Evolutionary conservation across 2,113 vertebrate species (phyloP).

Genomic region (Echinops telfairi): DNA sequence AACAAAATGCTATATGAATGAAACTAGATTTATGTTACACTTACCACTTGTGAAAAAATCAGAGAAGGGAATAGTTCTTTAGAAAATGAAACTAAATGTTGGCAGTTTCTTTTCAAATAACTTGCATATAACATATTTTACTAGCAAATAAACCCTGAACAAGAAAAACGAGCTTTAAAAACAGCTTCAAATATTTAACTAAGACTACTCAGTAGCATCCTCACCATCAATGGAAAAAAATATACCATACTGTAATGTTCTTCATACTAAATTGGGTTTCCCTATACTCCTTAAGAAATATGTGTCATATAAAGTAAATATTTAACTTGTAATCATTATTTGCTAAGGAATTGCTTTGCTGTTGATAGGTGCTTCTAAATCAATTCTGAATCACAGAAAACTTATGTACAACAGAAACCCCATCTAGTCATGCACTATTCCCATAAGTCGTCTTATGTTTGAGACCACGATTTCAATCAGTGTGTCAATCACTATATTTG

Average conservation of each 20-base stretch:
- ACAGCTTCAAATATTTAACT: background rate
- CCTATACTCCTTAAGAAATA: background rate
- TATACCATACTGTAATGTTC: background rate
- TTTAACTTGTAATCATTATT: background rate
- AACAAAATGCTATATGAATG: background rate
- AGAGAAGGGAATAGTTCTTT: background rate
- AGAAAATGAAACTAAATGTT: constrained; percentile 14
- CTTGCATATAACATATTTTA: background rate
- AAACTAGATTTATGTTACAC: background rate
- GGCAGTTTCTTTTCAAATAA: background rate
- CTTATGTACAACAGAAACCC: too few relatives aligned
- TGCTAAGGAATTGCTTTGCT: background rate
- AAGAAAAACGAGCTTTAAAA: background rate
- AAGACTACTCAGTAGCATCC: background rate
- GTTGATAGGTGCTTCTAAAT: too few relatives aligned
- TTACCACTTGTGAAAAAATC: background rate
- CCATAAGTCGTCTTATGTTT: too few relatives aligned
- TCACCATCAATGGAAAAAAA: background rate
- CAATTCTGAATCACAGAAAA: too few relatives aligned
- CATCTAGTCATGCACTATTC: too few relatives aligned
- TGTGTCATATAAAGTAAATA: background rate
- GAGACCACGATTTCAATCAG: too few relatives aligned
- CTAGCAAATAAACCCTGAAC: background rate
- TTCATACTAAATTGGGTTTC: background rate
- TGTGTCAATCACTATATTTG: too few relatives aligned